Base-by-base conservation (phyloP, 2,888 invertebrate genomes). In the Ichneumoninae sp. region DNA sequence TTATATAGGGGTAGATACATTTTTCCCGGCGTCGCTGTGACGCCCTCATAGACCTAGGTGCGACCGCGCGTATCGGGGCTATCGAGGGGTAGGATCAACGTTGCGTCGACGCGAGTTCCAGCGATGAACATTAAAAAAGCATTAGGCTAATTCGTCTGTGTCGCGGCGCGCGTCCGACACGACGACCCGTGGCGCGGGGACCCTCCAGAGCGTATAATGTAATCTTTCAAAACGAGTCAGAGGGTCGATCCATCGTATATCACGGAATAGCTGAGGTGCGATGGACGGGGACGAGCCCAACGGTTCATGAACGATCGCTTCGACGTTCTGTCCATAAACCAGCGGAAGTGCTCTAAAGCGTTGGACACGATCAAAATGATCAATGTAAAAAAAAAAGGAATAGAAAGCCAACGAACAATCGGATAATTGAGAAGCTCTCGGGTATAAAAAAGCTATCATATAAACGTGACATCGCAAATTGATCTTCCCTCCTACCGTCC, bases 41-140 rank as follows among this genome's bases (percentile, higher is more conserved):
- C 71, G 54, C 54, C 71, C 77, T 30, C 50, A 36, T 73, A 60
- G 73, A 66, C 22, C 10, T 16, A 75, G 66, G 44, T 50, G 47
- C 50, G 65, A 63, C 63, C 16, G 10, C 52, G 33, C 68, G 54
- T 73, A 69, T 19, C 36, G 30, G 65, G 8, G 26, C 5, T 33
- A 66, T 75, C 75, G 65, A 65, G 63, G 73, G 63, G n/a, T 16
- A 8, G 10, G 36, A 19, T 74, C 30, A 26, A 40, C 57, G 30
- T 30, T 47, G 30, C 8, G 65, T 75, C 74, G 52, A 60, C 30
- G 57, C 74, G 19, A 57, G 65, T 8, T 3, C 50, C 76, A 57
- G 30, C 74, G 81, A 36, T 36, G 70, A 70, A 82, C 87, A 84
- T 87, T 83, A 88, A 88, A 88, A 87, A 86, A 84, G 81, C 87